phyloP scores from a whole-genome alignment of 2,888 invertebrate genomes.

The Automeris io region DNA sequence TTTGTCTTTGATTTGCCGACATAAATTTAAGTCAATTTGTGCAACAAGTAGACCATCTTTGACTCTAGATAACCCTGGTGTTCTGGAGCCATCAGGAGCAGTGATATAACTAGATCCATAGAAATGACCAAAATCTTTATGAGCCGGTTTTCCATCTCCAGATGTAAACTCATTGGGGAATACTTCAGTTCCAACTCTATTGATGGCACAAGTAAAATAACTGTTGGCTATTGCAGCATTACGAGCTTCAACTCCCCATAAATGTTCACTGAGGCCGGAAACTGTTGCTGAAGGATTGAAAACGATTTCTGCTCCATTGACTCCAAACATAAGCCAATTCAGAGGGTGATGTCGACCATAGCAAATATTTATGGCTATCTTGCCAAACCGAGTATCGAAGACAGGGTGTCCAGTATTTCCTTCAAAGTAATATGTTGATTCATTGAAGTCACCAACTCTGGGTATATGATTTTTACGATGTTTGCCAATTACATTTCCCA shows the following conservation, averaged over 20 bases:
- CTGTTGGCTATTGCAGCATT: conserved; percentile 98
- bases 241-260: conserved; percentile 97
- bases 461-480: conserved; percentile 99
- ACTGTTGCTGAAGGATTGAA: conserved; percentile 99
- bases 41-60: conserved; percentile 92
- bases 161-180: conserved; percentile 80
- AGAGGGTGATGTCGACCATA: conserved; percentile 99
- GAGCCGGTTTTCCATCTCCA: conserved; percentile 83
- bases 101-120: conserved; percentile 98
- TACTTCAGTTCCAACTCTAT: conserved; percentile 94
- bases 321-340: conserved; percentile 98
- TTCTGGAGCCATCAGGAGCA: conserved; percentile 94
- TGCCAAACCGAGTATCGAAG: conserved; percentile 90
- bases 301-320: conserved; percentile 99
- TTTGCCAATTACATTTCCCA: conserved; percentile 92
- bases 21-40: conserved; percentile 95
- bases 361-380: conserved; percentile 96
- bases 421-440: conserved; percentile 98
- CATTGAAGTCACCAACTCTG: conserved; percentile 98
- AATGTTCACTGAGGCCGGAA: conserved; percentile 87
- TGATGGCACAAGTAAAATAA: conserved; percentile 95
- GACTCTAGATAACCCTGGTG: conserved; percentile 88
- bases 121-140: conserved; percentile 95
- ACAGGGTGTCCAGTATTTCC: conserved; percentile 98
- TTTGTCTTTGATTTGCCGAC: conserved; percentile 94